Percentiles rank a stretch among this genome's conserved stretches.
These are phyloP conservation scores for Paratilapia polleni DNA, from an alignment of 2,113 vertebrate genomes.

Conservation along the genomic window DNA sequence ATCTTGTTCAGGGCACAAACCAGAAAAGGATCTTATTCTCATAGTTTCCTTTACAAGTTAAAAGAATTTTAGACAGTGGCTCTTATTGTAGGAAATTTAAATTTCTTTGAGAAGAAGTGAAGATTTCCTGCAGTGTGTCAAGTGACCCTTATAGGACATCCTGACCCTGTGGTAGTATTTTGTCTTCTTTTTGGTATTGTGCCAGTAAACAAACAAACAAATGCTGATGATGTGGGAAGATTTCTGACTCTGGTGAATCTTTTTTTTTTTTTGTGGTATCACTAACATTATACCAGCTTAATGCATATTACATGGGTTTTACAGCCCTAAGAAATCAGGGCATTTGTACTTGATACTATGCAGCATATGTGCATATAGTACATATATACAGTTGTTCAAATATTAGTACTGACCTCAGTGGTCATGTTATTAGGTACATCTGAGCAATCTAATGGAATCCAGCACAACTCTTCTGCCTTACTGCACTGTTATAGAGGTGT, in stretches of 20 bases:
- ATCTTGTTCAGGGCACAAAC: no score
- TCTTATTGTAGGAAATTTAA: background rate
- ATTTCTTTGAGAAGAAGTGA: background rate
- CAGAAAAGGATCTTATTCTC: background rate
- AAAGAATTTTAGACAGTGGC: background rate
- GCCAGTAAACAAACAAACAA: background rate
- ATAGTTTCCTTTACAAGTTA: background rate
- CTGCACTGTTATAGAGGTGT: fast-evolving
- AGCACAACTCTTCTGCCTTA: background rate
- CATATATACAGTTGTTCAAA: background rate
- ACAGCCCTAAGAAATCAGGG: background rate
- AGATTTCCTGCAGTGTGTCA: background rate
- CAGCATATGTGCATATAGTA: background rate
- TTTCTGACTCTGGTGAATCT: background rate
- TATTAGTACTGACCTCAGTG: background rate
- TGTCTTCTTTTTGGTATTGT: background rate
- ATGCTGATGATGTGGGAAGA: no score
- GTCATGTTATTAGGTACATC: background rate
- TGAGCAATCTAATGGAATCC: background rate
- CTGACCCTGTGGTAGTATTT: background rate
- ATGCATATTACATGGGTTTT: background rate
- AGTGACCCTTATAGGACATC: background rate
- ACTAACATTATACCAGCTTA: background rate
- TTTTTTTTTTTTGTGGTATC: background rate
- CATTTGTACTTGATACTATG: background rate